Evolutionary conservation across 1,140 invertebrate genomes (phyloP).

Genomic region (Aplysia californica): DNA sequence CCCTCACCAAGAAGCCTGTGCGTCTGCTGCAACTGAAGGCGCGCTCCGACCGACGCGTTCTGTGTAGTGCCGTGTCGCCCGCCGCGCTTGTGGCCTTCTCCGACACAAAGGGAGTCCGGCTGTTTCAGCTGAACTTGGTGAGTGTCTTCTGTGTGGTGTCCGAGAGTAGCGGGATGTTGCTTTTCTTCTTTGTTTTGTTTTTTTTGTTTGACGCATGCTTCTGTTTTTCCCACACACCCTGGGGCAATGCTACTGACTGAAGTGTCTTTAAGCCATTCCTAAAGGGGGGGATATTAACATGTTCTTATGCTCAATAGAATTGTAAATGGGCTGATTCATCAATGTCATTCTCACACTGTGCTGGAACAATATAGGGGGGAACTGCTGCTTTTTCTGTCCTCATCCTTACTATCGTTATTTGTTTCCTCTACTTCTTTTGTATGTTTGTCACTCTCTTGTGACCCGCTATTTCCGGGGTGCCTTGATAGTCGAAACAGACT

Average conservation of each 20-base stretch:
- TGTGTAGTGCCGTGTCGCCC: constrained; percentile 11
- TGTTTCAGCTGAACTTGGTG: constrained; percentile 15
- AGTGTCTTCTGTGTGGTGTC: background rate
- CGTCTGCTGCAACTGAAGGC: constrained; percentile 14
- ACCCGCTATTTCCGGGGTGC: too few relatives aligned
- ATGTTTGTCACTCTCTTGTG: too few relatives aligned
- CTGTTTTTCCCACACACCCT: background rate
- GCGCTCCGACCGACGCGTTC: background rate
- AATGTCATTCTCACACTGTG: too few relatives aligned
- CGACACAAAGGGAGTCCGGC: background rate
- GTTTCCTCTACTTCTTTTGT: too few relatives aligned
- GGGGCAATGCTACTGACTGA: background rate
- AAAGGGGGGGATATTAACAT: background rate
- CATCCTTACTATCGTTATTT: too few relatives aligned
- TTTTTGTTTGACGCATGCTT: background rate
- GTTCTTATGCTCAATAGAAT: background rate
- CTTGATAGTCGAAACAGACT: too few relatives aligned
- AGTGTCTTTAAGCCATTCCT: background rate
- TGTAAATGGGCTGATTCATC: background rate
- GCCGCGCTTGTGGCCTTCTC: constrained; percentile 11
- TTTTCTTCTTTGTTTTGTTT: background rate
- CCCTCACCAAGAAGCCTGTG: background rate
- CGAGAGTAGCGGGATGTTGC: background rate
- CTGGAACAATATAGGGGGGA: too few relatives aligned
- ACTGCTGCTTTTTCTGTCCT: too few relatives aligned